Evolutionary conservation across 2,797 vertebrate species (phyloP).

Genomic region (Lithobates sylvaticus): DNA sequence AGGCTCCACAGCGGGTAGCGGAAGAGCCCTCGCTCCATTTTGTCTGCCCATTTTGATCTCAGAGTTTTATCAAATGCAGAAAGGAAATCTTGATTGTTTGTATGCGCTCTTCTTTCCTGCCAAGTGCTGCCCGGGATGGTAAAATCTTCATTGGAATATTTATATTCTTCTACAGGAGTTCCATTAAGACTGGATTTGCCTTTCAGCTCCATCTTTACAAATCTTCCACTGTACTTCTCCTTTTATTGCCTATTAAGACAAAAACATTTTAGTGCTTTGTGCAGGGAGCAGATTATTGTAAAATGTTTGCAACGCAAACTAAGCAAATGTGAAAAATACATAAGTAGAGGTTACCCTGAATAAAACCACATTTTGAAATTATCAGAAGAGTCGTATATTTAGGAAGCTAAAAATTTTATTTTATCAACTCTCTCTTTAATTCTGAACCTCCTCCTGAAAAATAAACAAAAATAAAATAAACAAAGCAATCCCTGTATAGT

Average conservation of each 20-base stretch:
- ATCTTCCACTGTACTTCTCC: neutral
- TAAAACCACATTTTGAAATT: too few relatives aligned
- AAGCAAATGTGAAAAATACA: too few relatives aligned
- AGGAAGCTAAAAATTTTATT: too few relatives aligned
- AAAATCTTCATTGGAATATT: conserved; percentile 80
- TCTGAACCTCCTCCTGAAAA: too few relatives aligned
- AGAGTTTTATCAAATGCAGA: conserved; percentile 82
- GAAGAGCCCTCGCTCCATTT: conserved; percentile 83
- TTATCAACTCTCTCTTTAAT: too few relatives aligned
- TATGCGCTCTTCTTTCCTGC: neutral
- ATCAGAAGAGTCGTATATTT: too few relatives aligned
- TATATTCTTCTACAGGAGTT: conserved; percentile 68
- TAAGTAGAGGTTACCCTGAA: too few relatives aligned
- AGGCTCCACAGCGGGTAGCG: conserved; percentile 83
- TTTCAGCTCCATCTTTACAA: conserved; percentile 39
- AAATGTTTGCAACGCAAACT: too few relatives aligned
- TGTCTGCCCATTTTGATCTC: conserved; percentile 80
- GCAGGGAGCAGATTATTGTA: neutral
- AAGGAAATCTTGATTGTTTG: rapidly evolving
- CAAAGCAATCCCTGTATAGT: too few relatives aligned
- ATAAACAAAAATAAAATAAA: too few relatives aligned
- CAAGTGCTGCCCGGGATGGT: conserved; percentile 65
- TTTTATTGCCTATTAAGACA: neutral
- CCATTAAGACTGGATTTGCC: neutral
- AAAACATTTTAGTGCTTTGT: neutral